Conservation (phyloP, 1,140 invertebrate genomes). For the Drosophila tropicalis region DNA sequence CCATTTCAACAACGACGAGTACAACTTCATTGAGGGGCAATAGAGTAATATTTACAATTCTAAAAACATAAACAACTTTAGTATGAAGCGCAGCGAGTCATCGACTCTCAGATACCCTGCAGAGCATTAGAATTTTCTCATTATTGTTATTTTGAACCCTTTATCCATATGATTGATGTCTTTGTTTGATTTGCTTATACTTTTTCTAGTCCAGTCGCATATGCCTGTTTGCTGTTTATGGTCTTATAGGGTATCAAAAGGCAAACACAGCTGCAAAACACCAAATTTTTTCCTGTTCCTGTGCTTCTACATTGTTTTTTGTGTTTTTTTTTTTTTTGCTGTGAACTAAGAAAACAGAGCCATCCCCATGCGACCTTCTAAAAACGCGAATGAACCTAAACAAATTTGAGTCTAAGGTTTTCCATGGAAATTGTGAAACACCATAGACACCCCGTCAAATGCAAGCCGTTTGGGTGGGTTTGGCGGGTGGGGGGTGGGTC, state of each 20-base stretch:
- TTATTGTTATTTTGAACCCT: too few species aligned
- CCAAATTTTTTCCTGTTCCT: conserved; percentile 13
- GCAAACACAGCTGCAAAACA: conserved; percentile 36
- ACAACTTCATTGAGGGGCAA: conserved; percentile 30
- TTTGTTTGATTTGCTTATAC: too few species aligned
- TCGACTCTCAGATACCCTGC: background rate
- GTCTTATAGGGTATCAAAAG: conserved; percentile 16
- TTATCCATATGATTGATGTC: too few species aligned
- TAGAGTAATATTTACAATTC: conserved; percentile 43
- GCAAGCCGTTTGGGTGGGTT: too few species aligned
- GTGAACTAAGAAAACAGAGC: conserved; percentile 12
- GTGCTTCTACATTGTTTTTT: conserved; percentile 26
- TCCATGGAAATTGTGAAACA: conserved; percentile 37
- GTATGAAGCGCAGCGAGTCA: background rate
- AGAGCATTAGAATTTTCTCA: too few species aligned
- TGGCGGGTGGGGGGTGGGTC: background rate
- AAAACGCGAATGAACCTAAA: conserved; percentile 49
- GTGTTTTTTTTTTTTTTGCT: background rate
- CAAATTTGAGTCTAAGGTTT: conserved; percentile 59
- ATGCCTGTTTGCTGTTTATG: background rate
- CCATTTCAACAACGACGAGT: too few species aligned
- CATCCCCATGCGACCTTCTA: background rate
- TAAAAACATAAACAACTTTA: conserved; percentile 34
- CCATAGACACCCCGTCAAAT: background rate
- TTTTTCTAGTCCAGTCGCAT: background rate